Conservation (phyloP, 1,140 invertebrate species). For the Ectropis grisescens region DNA sequence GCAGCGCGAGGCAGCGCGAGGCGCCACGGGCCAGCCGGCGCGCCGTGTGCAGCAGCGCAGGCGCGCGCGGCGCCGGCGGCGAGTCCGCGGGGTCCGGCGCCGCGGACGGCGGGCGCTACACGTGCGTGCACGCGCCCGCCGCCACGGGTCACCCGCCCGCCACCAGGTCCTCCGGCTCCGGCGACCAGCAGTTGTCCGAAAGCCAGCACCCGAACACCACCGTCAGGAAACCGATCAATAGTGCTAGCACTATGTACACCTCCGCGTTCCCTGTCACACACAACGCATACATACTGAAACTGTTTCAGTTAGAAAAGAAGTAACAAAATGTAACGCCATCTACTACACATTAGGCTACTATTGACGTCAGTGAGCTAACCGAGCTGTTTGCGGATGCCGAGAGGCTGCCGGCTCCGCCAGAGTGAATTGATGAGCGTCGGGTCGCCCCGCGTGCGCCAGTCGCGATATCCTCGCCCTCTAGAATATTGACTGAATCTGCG, state of each 20-base stretch:
- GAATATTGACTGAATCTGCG: constrained; percentile 71
- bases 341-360: too few species aligned
- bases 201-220: constrained; percentile 82
- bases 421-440: constrained; percentile 77
- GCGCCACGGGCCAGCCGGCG: constrained; percentile 39
- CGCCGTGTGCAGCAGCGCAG: constrained; percentile 41
- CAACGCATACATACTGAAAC: too few species aligned
- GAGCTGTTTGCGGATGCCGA: constrained; percentile 76
- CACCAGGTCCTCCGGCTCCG: constrained; percentile 76
- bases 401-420: constrained; percentile 77
- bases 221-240: constrained; percentile 78
- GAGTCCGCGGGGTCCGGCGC: constrained; percentile 32
- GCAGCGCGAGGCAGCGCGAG: constrained; percentile 27
- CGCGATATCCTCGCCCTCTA: constrained; percentile 74
- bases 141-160: constrained; percentile 76
- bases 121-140: constrained; percentile 69
- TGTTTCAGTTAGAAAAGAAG: too few species aligned
- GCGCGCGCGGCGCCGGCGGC: constrained; percentile 30
- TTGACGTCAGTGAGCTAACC: constrained; percentile 60
- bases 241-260: constrained; percentile 78
- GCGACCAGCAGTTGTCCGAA: constrained; percentile 82
- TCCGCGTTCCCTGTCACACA: constrained; percentile 75
- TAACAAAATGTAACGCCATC: too few species aligned
- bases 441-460: constrained; percentile 76
- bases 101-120: constrained; percentile 64